Conservation (phyloP, 2,113 vertebrate species). For the Centropristis striata region DNA sequence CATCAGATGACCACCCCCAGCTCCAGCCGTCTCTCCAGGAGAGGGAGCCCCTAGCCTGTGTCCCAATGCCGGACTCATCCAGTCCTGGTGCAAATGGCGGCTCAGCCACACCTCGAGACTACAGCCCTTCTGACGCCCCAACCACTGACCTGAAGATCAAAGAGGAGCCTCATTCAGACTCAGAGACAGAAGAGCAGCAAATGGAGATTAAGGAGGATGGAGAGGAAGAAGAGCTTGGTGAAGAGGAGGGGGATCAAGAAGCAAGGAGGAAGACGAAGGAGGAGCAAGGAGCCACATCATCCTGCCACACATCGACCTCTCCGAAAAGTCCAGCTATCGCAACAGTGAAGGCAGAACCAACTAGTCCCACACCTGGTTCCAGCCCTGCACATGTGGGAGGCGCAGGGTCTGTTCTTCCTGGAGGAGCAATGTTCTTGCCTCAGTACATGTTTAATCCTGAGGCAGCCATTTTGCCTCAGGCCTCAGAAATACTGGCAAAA, state of each 20-base stretch:
- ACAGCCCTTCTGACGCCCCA: slow-evolving; percentile 63
- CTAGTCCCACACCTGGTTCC: slow-evolving; percentile 93
- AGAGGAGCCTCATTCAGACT: slow-evolving; percentile 86
- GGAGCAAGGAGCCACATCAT: background rate
- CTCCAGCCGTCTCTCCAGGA: slow-evolving; percentile 69
- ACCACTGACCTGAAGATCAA: slow-evolving; percentile 82
- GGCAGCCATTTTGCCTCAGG: slow-evolving; percentile 91
- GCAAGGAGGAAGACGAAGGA: slow-evolving; percentile 23
- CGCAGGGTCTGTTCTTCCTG: slow-evolving; percentile 77
- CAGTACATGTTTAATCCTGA: slow-evolving; percentile 92
- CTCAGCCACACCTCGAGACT: slow-evolving; percentile 76
- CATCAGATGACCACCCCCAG: slow-evolving; percentile 66
- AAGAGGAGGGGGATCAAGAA: slow-evolving; percentile 38
- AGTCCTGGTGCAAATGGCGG: slow-evolving; percentile 85
- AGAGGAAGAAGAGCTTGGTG: slow-evolving; percentile 33
- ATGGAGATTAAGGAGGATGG: slow-evolving; percentile 56
- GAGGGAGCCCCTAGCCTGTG: slow-evolving; percentile 60
- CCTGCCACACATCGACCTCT: slow-evolving; percentile 81
- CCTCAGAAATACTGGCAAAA: slow-evolving; percentile 96
- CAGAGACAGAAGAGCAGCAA: slow-evolving; percentile 77
- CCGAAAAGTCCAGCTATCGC: slow-evolving; percentile 84
- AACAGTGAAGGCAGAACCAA: slow-evolving; percentile 90
- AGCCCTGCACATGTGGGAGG: slow-evolving; percentile 90
- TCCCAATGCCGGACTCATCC: slow-evolving; percentile 80
- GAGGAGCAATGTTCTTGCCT: slow-evolving; percentile 90